Base-by-base conservation (phyloP, 37 sponge, comb jelly and placozoan genomes). In the Beroe ovata region DNA sequence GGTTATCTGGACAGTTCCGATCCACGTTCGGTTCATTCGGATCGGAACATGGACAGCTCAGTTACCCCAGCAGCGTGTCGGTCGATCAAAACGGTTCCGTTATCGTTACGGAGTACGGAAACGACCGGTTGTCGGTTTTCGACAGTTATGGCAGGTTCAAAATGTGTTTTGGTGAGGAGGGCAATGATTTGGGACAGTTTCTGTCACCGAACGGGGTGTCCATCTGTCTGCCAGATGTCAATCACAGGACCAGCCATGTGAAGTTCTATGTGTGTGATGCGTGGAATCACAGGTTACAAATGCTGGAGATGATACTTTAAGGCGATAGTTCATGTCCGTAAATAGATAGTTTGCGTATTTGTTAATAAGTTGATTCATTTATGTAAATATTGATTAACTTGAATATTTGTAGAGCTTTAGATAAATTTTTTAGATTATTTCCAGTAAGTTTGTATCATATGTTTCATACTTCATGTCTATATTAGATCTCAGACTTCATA, bases 51-150 rank as follows among this genome's bases (percentile, higher is more conserved):
- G 69, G 66, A 22, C 77, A 90, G 33, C 54, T 92, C 18, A 90
- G 72, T 0, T 33, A 81, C 19, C 91, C 91, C 23, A 38, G 60
- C 19, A 91, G 90, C 39, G 35, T 93, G 42, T 89, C 90, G 22
- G 88, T 93, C 0, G 89, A 84, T 64, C 39, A 0, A 2, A 64
- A 64, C 61, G 93, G 93, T 84, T n/a, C 88, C 19, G 42, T 93
- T 22, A 89, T 89, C 20, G 91, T 93, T 42, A 64, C 91, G 88
- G 93, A 77, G 84, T 77, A 77, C 54, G 84, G 84, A 28, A 77
- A 77, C 28, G 84, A 77, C 41, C 39, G 84, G 33, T 35, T 77
- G n/a, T 77, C 84, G 0, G 84, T 77, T 42, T 77, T 77, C 33
- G 84, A 77, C 47, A 41, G 84, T 3, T 33, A 32, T 2, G 84